phyloP scores from a whole-genome alignment of 2,888 invertebrate genomes.

The Ecliptopera silaceata region DNA sequence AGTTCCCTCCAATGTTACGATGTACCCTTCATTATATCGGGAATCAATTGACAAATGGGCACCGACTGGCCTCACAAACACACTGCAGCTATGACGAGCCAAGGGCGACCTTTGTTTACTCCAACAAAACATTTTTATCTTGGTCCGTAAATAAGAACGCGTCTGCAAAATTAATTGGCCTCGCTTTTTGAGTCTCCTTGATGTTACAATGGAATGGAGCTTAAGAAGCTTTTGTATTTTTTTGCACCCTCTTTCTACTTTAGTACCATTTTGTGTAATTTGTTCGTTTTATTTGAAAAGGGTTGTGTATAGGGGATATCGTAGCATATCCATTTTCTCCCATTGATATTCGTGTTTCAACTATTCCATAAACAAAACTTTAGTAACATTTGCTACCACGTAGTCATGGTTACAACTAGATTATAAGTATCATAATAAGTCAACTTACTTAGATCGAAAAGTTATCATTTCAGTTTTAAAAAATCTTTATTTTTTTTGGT shows the following conservation, averaged over 20 bases:
- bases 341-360: background rate
- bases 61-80: slow-evolving; percentile 47
- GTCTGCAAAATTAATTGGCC: slow-evolving; percentile 51
- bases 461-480: no score
- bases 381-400: no score
- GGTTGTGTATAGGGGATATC: slow-evolving; percentile 22
- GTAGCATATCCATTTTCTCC: background rate
- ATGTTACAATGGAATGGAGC: slow-evolving; percentile 39
- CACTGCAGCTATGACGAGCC: slow-evolving; percentile 42
- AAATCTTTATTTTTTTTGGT: no score
- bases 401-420: no score
- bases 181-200: slow-evolving; percentile 40
- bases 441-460: no score
- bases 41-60: slow-evolving; percentile 81
- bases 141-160: slow-evolving; percentile 43
- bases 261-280: slow-evolving; percentile 25
- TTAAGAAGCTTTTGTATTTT: slow-evolving; percentile 35
- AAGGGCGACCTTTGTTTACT: slow-evolving; percentile 58
- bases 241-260: slow-evolving; percentile 19
- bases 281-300: slow-evolving; percentile 22
- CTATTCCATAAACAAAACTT: no score
- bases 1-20: slow-evolving; percentile 73
- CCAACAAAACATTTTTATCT: slow-evolving; percentile 53
- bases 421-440: no score
- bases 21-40: slow-evolving; percentile 80